phyloP scores from a whole-genome alignment of 2,888 invertebrate genomes.

The Tolmerus cingulatus region DNA sequence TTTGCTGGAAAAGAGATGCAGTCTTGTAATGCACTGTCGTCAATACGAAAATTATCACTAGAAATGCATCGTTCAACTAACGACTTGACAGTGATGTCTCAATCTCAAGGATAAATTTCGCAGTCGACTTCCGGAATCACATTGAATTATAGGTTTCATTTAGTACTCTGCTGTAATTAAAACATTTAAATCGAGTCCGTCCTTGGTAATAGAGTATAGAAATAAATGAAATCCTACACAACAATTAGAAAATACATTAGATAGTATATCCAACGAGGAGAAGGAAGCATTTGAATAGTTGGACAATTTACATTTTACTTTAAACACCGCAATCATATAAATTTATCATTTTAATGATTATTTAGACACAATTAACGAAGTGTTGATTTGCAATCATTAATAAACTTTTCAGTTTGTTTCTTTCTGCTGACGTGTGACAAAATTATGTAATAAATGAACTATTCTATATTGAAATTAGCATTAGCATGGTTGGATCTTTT shows the following conservation, averaged over 20 bases:
- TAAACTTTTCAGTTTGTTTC: not conserved
- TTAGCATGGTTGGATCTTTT: no score
- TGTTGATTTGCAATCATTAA: not conserved
- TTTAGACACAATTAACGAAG: not conserved
- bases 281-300: not conserved
- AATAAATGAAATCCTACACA: not conserved
- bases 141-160: not conserved
- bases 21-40: not conserved
- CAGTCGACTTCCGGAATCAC: not conserved
- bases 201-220: not conserved
- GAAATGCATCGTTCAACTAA: not conserved
- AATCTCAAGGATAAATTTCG: not conserved
- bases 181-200: not conserved
- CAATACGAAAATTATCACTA: not conserved
- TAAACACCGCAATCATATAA: not conserved
- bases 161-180: not conserved
- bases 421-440: not conserved
- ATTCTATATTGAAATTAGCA: no score
- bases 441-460: no score
- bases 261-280: not conserved
- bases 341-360: not conserved
- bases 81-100: not conserved
- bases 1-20: not conserved
- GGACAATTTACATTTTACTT: not conserved
- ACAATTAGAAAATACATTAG: not conserved